phyloP scores from a whole-genome alignment of 2,113 vertebrate genomes.

The Oreotrochilus melanogaster region DNA sequence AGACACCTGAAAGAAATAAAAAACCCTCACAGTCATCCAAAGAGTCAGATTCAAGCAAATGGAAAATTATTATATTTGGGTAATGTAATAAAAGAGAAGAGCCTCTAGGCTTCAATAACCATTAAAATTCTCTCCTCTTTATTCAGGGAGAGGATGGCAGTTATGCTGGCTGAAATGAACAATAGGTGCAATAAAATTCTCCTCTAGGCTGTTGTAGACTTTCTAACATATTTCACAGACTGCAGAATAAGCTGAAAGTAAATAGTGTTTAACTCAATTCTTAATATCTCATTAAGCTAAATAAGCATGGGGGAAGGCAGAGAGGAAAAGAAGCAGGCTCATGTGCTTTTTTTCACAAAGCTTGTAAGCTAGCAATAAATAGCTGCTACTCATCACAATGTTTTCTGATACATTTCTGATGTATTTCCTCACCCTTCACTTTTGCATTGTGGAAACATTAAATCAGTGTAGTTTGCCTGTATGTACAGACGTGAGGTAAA shows the following conservation, averaged over 20 bases:
- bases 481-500: neutral
- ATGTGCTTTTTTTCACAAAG: neutral
- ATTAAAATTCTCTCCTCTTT: neutral
- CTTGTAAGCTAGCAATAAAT: neutral
- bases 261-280: conserved; percentile 32
- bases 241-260: conserved; percentile 52
- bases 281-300: conserved; percentile 68
- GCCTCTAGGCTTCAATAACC: neutral
- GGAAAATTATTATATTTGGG: neutral
- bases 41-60: neutral
- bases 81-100: conserved; percentile 25
- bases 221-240: conserved; percentile 38
- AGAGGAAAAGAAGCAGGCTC: neutral
- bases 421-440: neutral
- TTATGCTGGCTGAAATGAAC: neutral
- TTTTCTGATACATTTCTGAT: neutral
- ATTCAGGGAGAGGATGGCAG: neutral
- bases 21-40: neutral
- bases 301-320: neutral
- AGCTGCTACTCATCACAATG: neutral
- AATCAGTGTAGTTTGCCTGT: neutral
- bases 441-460: neutral
- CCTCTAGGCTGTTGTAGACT: conserved; percentile 22
- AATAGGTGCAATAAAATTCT: conserved; percentile 34
- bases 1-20: neutral